Evolutionary conservation across 1,140 invertebrate species (phyloP).

Genomic region (Vanessa tameamea): DNA sequence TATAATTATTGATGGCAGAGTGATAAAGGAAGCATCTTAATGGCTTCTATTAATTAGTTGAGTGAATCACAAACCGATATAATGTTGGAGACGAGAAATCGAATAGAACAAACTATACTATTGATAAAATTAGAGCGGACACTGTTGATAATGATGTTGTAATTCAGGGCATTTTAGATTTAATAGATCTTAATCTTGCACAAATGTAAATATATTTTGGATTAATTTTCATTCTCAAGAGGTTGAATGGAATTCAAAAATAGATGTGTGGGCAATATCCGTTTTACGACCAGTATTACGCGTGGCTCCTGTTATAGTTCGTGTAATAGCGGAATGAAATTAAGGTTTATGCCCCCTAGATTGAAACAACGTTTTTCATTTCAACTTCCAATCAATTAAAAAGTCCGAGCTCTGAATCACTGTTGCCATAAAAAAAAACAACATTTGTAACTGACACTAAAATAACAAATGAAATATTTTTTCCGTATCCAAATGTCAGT

Average conservation of each 20-base stretch:
- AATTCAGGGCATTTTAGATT: neutral
- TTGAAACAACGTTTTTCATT: neutral
- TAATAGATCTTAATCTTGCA: neutral
- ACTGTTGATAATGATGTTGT: neutral
- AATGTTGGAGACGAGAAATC: slow-evolving; percentile 12
- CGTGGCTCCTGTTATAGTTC: neutral
- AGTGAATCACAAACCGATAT: slow-evolving; percentile 35
- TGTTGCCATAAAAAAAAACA: neutral
- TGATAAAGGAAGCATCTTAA: slow-evolving; percentile 25
- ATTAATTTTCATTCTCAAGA: slow-evolving; percentile 37
- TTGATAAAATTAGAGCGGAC: neutral
- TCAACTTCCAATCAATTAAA: neutral
- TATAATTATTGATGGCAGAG: slow-evolving; percentile 18
- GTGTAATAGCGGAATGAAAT: neutral
- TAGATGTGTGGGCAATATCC: slow-evolving; percentile 45
- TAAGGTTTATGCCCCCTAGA: too few species aligned
- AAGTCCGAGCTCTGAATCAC: neutral
- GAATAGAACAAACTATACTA: slow-evolving; percentile 12
- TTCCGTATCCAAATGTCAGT: slow-evolving; percentile 69
- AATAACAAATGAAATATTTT: slow-evolving; percentile 49
- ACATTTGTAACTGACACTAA: slow-evolving; percentile 13
- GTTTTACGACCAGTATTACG: slow-evolving; percentile 33
- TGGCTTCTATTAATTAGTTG: slow-evolving; percentile 34
- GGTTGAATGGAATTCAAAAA: slow-evolving; percentile 53
- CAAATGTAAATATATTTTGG: neutral